phyloP scores from a whole-genome alignment of 1,140 invertebrate genomes.

The Scaptodrosophila lebanonensis region DNA sequence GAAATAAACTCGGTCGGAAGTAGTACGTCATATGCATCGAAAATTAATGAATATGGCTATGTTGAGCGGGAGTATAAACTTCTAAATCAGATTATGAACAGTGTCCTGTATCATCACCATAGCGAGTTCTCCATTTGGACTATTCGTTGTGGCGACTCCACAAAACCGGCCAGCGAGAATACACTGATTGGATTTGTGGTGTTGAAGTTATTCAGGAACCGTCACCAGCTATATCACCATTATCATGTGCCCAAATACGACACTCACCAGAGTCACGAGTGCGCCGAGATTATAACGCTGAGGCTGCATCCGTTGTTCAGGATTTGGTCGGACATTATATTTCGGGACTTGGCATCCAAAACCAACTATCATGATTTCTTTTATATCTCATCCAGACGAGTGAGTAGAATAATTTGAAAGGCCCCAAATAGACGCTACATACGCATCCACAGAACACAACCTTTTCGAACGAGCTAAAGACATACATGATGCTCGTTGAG shows the following conservation, averaged over 20 bases:
- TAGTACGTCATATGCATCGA: constrained; percentile 27
- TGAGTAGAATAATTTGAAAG: neutral
- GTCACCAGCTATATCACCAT: constrained; percentile 22
- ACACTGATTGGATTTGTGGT: constrained; percentile 56
- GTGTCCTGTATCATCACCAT: constrained; percentile 40
- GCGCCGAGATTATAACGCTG: constrained; percentile 58
- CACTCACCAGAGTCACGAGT: constrained; percentile 4
- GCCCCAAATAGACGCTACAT: neutral
- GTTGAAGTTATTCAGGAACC: constrained; percentile 26
- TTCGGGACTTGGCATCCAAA: constrained; percentile 45
- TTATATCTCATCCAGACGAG: constrained; percentile 30
- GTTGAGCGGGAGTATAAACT: constrained; percentile 22
- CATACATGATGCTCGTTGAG: constrained; percentile 60
- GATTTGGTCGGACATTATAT: constrained; percentile 33
- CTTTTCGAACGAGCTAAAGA: constrained; percentile 50
- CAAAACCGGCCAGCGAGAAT: constrained; percentile 32
- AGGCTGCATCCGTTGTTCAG: constrained; percentile 52
- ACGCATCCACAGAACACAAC: neutral
- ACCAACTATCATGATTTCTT: constrained; percentile 48
- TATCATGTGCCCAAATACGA: constrained; percentile 39
- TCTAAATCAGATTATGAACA: constrained; percentile 34
- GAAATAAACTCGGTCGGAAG: neutral
- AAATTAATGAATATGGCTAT: constrained; percentile 15
- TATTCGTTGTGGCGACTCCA: constrained; percentile 60
- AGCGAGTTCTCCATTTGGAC: constrained; percentile 51